Evolutionary conservation across 2,797 vertebrate species (phyloP).

Genomic region (Rhadinocentrus ornatus): DNA sequence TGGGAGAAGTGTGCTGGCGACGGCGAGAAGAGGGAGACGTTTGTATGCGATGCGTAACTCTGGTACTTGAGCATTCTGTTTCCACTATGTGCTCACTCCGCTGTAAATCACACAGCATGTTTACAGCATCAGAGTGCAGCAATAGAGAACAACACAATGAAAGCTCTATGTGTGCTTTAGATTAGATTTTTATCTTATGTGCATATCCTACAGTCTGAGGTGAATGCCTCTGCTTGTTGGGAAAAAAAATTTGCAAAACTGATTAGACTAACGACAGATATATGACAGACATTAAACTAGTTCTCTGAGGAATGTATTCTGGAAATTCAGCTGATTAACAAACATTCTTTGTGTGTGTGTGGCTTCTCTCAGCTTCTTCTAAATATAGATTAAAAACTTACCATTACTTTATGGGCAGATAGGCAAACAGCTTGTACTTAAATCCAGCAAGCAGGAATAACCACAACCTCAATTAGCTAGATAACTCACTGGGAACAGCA

Average conservation of each 20-base stretch:
- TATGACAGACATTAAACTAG: slow-evolving; percentile 35
- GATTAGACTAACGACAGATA: slow-evolving; percentile 42
- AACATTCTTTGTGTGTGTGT: not conserved
- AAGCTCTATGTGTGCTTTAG: slow-evolving; percentile 12
- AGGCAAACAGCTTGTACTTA: no score
- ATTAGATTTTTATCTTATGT: slow-evolving; percentile 46
- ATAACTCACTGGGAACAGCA: not conserved
- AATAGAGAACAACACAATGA: slow-evolving; percentile 27
- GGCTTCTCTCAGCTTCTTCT: slow-evolving; percentile 1
- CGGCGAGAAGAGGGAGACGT: slow-evolving; percentile 45
- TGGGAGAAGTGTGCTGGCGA: slow-evolving; percentile 47
- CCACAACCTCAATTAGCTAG: no score
- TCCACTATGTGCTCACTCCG: slow-evolving; percentile 55
- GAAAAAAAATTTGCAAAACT: no score
- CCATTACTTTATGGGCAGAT: not conserved
- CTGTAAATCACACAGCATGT: slow-evolving; percentile 72
- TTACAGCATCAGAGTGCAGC: slow-evolving; percentile 51
- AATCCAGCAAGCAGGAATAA: no score
- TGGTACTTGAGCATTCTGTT: slow-evolving; percentile 75
- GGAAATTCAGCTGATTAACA: slow-evolving; percentile 27
- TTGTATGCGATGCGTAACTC: slow-evolving; percentile 73
- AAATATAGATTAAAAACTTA: not conserved
- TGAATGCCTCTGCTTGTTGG: slow-evolving; percentile 29
- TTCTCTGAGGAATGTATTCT: slow-evolving; percentile 14
- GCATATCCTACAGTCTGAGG: slow-evolving; percentile 19